Conservation (phyloP, 2,113 vertebrate genomes). For the Micronycteris hirsuta region DNA sequence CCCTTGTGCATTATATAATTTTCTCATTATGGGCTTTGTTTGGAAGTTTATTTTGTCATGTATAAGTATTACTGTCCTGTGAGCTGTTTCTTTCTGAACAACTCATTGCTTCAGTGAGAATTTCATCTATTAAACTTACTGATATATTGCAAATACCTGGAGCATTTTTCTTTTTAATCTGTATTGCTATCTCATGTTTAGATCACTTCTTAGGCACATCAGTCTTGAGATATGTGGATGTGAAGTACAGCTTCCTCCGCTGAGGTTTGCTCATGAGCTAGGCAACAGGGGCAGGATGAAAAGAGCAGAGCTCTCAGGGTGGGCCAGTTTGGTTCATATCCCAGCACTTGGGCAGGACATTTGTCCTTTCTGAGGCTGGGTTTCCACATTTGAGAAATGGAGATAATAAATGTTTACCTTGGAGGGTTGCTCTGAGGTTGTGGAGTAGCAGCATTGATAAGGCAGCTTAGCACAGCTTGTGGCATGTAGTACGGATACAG, state of each 20-base stretch:
- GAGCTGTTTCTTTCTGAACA: not conserved
- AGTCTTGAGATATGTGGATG: not conserved
- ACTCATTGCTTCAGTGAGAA: not conserved
- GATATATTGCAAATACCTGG: not conserved
- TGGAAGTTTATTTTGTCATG: too few relatives aligned
- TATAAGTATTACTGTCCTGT: too few relatives aligned
- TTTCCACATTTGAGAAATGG: not conserved
- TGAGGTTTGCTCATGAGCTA: not conserved
- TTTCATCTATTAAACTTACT: not conserved
- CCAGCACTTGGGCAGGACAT: rapidly evolving
- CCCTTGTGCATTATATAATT: too few relatives aligned
- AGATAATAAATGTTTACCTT: not conserved
- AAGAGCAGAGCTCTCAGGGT: not conserved
- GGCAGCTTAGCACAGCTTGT: rapidly evolving
- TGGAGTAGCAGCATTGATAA: not conserved
- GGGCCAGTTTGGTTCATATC: not conserved
- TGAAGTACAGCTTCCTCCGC: not conserved
- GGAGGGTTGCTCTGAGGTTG: not conserved
- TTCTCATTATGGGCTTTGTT: too few relatives aligned
- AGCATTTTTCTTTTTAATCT: not conserved
- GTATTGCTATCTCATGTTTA: not conserved
- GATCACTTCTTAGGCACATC: not conserved
- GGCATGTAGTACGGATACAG: rapidly evolving
- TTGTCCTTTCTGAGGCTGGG: too few relatives aligned
- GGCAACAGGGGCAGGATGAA: too few relatives aligned